Evolutionary conservation across 1,140 invertebrate species (phyloP).

Genomic region (Calliphora vicina): DNA sequence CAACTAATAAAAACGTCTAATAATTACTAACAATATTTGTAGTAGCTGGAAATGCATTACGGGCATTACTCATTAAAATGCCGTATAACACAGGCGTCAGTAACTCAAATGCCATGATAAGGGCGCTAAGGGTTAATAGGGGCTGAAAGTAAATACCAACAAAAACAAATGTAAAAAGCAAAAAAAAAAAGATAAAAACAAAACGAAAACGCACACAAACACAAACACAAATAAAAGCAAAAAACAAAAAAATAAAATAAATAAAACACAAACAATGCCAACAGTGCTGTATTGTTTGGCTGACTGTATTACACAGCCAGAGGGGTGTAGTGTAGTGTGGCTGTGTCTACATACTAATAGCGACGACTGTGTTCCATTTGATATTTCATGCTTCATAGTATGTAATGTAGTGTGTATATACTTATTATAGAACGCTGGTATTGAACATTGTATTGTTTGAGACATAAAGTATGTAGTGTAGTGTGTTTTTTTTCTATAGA

Average conservation of each 20-base stretch:
- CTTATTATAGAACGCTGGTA: too few relatives aligned
- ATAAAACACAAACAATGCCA: neutral
- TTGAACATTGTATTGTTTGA: too few relatives aligned
- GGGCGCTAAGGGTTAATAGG: constrained; percentile 3
- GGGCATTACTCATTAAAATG: neutral
- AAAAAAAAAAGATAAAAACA: neutral
- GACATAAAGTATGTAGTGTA: too few relatives aligned
- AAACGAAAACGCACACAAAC: neutral
- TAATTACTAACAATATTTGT: neutral
- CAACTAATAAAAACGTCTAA: neutral
- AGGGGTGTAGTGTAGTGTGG: neutral
- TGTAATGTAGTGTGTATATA: neutral
- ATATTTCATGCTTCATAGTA: neutral
- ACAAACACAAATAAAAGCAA: neutral
- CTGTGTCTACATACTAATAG: neutral
- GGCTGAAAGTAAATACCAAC: constrained; percentile 1
- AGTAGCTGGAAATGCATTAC: neutral
- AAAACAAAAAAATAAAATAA: neutral
- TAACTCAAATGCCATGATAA: neutral
- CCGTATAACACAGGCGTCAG: neutral
- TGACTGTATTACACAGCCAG: neutral
- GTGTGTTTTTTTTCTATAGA: too few relatives aligned
- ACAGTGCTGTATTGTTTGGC: neutral
- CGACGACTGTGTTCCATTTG: neutral
- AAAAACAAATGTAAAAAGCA: too few relatives aligned